A percentile compares a stretch with the other conserved stretches of the same genome.
Conservation (phyloP, 2,113 vertebrate species). For the Catharus bicknelli region DNA sequence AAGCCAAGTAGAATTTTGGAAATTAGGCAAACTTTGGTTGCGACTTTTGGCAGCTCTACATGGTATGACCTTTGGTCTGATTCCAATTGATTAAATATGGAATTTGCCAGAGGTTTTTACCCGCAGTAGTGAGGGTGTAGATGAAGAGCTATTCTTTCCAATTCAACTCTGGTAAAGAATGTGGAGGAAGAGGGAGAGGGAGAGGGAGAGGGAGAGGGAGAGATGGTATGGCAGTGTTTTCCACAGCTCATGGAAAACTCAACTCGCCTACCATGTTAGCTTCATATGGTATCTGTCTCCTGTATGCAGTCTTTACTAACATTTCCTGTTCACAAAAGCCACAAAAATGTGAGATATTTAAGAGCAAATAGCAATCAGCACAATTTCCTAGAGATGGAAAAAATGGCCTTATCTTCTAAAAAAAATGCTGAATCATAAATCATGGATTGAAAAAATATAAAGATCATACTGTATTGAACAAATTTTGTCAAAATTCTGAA, state of each 20-base stretch:
- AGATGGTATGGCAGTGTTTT: neutral
- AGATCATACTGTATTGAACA: neutral
- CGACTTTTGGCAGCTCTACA: neutral
- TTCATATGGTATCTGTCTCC: neutral
- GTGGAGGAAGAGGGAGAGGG: neutral
- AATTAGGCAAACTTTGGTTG: neutral
- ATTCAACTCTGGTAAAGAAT: neutral
- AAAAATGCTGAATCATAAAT: neutral
- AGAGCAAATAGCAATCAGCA: neutral
- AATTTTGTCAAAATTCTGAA: neutral
- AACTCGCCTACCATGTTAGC: neutral
- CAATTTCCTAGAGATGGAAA: neutral
- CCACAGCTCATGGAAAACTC: neutral
- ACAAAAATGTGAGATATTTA: neutral
- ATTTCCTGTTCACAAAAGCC: neutral
- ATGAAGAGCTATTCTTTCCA: neutral
- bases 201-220: too few relatives aligned
- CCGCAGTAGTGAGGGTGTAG: neutral
- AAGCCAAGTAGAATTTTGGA: neutral
- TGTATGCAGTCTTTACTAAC: neutral
- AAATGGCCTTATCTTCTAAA: accelerated
- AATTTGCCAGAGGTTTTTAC: neutral
- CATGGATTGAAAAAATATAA: neutral
- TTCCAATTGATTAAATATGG: neutral
- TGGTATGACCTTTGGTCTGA: neutral